These are phyloP conservation scores for Stenolophus ochropezus DNA, from an alignment of 2,888 invertebrate genomes.

Conservation along the genomic window DNA sequence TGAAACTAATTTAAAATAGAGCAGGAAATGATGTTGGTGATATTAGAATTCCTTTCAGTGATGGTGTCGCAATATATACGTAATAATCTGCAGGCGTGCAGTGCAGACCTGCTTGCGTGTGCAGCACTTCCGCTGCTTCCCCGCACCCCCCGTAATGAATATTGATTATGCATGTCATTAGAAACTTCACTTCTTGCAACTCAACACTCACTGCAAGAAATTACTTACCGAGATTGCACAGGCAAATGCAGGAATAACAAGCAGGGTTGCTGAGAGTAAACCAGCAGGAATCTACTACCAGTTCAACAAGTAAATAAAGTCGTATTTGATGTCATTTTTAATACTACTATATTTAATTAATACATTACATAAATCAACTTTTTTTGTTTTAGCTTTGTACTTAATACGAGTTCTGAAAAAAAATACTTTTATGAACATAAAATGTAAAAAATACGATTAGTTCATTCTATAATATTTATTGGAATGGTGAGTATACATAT, in stretches of 20 bases:
- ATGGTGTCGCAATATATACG: constrained; percentile 33
- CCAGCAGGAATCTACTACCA: too few species aligned
- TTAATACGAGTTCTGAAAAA: too few species aligned
- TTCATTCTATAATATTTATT: too few species aligned
- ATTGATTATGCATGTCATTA: constrained; percentile 60
- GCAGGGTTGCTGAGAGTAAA: too few species aligned
- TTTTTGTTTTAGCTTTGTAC: too few species aligned
- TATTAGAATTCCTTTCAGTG: constrained; percentile 36
- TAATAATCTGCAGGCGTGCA: constrained; percentile 21
- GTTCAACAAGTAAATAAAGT: too few species aligned
- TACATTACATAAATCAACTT: too few species aligned
- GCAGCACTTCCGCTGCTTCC: constrained; percentile 43
- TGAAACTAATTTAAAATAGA: not conserved
- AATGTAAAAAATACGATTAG: too few species aligned
- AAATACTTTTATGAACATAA: too few species aligned
- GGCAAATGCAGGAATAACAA: not conserved
- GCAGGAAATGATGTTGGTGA: constrained; percentile 1
- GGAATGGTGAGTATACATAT: too few species aligned
- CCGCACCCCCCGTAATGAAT: constrained; percentile 44
- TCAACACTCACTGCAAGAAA: constrained; percentile 50
- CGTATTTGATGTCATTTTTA: too few species aligned
- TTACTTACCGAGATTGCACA: constrained; percentile 56
- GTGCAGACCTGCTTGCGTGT: constrained; percentile 27
- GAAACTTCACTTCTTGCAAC: constrained; percentile 56
- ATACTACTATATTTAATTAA: too few species aligned